Base-by-base conservation (phyloP, 2,888 invertebrate species). In the Elegia similella region DNA sequence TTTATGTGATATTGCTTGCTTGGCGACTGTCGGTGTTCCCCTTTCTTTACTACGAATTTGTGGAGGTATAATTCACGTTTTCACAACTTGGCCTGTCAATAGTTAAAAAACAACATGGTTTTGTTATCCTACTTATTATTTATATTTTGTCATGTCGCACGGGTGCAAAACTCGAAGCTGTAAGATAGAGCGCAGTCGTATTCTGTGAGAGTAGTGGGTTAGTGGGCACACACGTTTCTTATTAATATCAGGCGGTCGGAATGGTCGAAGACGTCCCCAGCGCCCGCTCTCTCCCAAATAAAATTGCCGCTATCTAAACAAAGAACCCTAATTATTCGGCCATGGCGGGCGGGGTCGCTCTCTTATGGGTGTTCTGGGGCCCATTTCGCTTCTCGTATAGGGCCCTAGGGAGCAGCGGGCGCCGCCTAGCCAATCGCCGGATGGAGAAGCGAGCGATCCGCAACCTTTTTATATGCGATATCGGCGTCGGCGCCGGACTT, bases 321-420 rank as follows among this genome's bases (percentile, higher is more conserved):
- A 92, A 92, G 92, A 92, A 92, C 92, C 92, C 93, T 93, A 93
- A 93, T 93, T 93, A 93, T 93, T 92, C 92, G 93, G 90, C 90
- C 90, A 90, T 90, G 92, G 92, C 90, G 90, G 92, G 93, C 93
- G 93, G 93, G 93, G 93, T 93, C 92, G 92, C 91, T 93, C 93
- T 92, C 93, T 93, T 93, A 93, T 93, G 93, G 93, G 93, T 93
- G 93, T 93, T 93, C 92, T 86, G 93, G 93, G 93, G 93, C 93
- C 93, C 92, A 93, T 93, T 93, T 92, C 90, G 92, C 91, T 92
- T 89, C 89, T 90, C 92, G 93, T 93, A 93, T 93, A 93, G 92
- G 92, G 83, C 92, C 93, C 93, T 80, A 75, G 89, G 88, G 93
- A 93, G 80, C 85, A 84, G 84, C 90, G 89, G 91, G 92, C 91